A percentile compares a stretch with the other conserved stretches of the same genome.
Conservation (phyloP, 2,113 vertebrate genomes). For the Callorhinus ursinus region DNA sequence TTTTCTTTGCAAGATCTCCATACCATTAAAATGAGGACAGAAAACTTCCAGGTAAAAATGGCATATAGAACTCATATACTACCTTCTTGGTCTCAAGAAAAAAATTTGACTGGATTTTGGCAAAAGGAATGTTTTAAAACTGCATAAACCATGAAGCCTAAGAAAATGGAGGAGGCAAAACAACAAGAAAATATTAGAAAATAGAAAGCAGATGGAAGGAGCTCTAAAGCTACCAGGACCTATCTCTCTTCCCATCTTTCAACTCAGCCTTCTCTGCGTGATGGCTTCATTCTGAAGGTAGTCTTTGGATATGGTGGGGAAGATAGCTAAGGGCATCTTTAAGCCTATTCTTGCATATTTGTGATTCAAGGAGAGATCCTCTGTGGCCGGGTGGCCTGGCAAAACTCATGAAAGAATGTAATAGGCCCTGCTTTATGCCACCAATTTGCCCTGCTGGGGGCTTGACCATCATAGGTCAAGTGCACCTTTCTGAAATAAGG, state of each 20-base stretch:
- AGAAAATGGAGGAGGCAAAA: background rate
- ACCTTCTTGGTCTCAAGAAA: background rate
- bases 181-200: background rate
- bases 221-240: background rate
- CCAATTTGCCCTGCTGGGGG: background rate
- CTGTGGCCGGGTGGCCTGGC: background rate
- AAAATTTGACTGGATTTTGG: background rate
- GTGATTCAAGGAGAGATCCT: background rate
- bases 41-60: background rate
- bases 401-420: background rate
- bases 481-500: background rate
- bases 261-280: background rate
- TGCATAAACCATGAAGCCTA: background rate
- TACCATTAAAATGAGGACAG: background rate
- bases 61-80: background rate
- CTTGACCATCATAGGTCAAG: background rate
- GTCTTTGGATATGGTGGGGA: background rate
- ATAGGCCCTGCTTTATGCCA: background rate
- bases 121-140: background rate
- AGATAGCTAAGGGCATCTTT: background rate
- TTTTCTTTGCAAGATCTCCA: background rate
- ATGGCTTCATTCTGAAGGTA: background rate
- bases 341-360: background rate
- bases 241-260: background rate
- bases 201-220: background rate